These are phyloP conservation scores for Gallinago nigripennis DNA, from an alignment of 2,797 vertebrate species.

Conservation along the genomic window DNA sequence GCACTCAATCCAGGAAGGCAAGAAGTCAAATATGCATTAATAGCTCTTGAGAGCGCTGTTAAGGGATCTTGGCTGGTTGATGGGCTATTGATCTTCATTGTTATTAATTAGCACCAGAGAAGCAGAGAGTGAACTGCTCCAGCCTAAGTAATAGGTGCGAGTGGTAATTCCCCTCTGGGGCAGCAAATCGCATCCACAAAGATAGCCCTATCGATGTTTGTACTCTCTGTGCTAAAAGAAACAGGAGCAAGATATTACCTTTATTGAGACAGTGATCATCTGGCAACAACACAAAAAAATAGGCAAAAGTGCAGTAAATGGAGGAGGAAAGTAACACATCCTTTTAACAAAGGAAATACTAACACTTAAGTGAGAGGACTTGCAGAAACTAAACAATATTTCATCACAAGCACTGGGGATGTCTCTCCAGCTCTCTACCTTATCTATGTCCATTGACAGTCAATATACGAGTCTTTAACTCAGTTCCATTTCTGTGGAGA, in stretches of 20 bases:
- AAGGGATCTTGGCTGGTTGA: background rate
- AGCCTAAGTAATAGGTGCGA: background rate
- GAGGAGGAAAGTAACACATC: background rate
- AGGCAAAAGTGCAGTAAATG: background rate
- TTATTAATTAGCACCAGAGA: constrained; percentile 16
- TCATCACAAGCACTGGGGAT: background rate
- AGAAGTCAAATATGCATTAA: background rate
- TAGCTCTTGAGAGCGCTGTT: background rate
- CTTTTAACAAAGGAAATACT: background rate
- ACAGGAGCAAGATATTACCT: background rate
- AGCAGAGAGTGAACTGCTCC: background rate
- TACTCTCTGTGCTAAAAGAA: background rate
- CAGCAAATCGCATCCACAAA: background rate
- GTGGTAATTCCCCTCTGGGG: background rate
- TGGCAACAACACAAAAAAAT: background rate
- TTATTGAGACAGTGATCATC: background rate
- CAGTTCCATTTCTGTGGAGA: background rate
- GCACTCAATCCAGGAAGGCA: background rate
- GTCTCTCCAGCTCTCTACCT: background rate
- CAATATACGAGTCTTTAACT: background rate
- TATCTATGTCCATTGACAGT: background rate
- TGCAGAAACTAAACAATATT: background rate
- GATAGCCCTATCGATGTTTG: background rate
- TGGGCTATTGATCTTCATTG: background rate
- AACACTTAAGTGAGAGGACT: background rate